Percentiles rank a stretch among this genome's conserved stretches.
Conservation (phyloP, 1,140 invertebrate genomes). For the Mesaphorura yosii region DNA sequence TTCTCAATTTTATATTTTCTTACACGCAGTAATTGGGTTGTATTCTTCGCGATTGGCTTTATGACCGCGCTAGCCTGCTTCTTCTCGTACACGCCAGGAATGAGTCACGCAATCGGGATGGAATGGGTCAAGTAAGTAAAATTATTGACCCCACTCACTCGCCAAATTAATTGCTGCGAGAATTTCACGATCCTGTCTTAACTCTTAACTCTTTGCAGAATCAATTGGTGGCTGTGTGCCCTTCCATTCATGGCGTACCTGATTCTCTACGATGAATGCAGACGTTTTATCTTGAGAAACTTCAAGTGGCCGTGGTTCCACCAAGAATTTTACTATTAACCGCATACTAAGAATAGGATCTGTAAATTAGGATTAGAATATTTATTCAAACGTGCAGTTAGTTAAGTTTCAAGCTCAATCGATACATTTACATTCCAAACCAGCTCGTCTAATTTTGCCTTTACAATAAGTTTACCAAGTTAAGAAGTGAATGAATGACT, state of each 20-base stretch:
- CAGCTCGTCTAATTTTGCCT: too few relatives aligned
- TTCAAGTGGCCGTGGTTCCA: constrained; percentile 49
- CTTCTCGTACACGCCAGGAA: constrained; percentile 43
- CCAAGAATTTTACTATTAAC: constrained; percentile 50
- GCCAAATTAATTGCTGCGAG: neutral
- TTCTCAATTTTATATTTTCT: constrained; percentile 2
- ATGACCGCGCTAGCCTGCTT: constrained; percentile 43
- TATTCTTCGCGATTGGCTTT: constrained; percentile 48
- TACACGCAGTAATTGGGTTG: constrained; percentile 24
- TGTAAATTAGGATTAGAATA: too few relatives aligned
- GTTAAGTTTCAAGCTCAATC: too few relatives aligned
- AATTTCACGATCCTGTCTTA: too few relatives aligned
- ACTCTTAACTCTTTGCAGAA: constrained; percentile 38
- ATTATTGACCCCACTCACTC: neutral
- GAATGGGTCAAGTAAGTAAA: constrained; percentile 35
- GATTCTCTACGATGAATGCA: constrained; percentile 47
- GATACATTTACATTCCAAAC: too few relatives aligned
- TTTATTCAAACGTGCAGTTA: too few relatives aligned
- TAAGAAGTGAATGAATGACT: neutral
- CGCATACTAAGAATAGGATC: too few relatives aligned
- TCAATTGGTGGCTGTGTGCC: constrained; percentile 51
- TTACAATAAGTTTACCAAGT: too few relatives aligned
- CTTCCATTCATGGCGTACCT: constrained; percentile 46
- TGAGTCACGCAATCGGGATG: constrained; percentile 34
- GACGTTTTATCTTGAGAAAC: constrained; percentile 45